phyloP scores from a whole-genome alignment of 1,140 invertebrate species.

The Macrobrachium nipponense region DNA sequence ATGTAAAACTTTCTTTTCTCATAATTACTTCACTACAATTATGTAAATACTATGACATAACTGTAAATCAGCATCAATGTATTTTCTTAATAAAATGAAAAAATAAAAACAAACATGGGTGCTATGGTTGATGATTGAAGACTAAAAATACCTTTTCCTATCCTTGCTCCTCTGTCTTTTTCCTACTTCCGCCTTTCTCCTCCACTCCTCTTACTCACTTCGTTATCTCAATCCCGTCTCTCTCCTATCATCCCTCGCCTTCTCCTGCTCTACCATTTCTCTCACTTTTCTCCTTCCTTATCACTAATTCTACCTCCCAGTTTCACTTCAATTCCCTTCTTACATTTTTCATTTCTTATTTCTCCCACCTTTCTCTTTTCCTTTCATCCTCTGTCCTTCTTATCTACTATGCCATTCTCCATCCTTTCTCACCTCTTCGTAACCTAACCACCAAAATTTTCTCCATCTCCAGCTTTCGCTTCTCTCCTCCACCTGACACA shows the following conservation, averaged over 20 bases:
- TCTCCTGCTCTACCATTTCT: not conserved
- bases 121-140: too few relatives aligned
- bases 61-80: too few relatives aligned
- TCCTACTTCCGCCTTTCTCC: too few relatives aligned
- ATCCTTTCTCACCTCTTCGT: not conserved
- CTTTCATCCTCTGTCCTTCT: too few relatives aligned
- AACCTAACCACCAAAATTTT: not conserved
- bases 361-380: not conserved
- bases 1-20: too few relatives aligned
- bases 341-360: not conserved
- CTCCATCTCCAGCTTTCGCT: not conserved
- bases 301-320: not conserved
- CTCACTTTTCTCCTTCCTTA: too few relatives aligned
- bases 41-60: too few relatives aligned
- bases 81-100: too few relatives aligned
- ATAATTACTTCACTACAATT: too few relatives aligned
- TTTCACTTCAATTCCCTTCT: not conserved
- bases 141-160: too few relatives aligned
- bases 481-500: not conserved
- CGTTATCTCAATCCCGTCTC: not conserved
- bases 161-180: too few relatives aligned
- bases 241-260: not conserved
- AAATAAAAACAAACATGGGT: too few relatives aligned
- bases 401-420: not conserved
- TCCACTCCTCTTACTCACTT: not conserved